These are phyloP conservation scores for Chloroclystis v-ata DNA, from an alignment of 2,888 invertebrate genomes.

Conservation along the genomic window DNA sequence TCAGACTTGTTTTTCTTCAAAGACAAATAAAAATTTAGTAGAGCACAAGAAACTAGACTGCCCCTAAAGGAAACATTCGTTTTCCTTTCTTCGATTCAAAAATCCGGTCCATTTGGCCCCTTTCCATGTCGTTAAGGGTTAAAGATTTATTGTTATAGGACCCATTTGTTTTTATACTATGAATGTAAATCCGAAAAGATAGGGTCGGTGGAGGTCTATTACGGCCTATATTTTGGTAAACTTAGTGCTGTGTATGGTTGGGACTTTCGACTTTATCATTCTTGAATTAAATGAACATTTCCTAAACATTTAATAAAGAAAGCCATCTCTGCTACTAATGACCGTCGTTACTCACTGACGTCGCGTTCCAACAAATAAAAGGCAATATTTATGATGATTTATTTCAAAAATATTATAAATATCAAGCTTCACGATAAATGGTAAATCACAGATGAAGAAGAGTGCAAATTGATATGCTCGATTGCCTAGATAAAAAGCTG, in stretches of 20 bases:
- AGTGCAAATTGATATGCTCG: conserved; percentile 30
- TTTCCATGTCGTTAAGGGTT: conserved; percentile 37
- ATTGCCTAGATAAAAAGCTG: conserved; percentile 1
- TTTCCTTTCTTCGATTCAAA: conserved; percentile 34
- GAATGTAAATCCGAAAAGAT: conserved; percentile 30
- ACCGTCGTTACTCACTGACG: conserved; percentile 36
- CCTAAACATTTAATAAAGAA: conserved; percentile 34
- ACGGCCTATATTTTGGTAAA: conserved; percentile 7
- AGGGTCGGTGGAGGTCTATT: conserved; percentile 7
- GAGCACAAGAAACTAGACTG: conserved; percentile 21
- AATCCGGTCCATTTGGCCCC: conserved; percentile 35
- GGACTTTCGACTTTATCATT: background rate
- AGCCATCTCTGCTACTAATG: conserved; percentile 36
- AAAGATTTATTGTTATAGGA: conserved; percentile 40
- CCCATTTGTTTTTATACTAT: conserved; percentile 35
- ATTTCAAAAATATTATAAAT: conserved; percentile 39
- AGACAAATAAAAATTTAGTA: conserved; percentile 9
- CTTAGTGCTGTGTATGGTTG: background rate
- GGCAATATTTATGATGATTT: conserved; percentile 54
- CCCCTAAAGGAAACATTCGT: conserved; percentile 30
- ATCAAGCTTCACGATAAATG: conserved; percentile 21
- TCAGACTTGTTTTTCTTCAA: conserved; percentile 1
- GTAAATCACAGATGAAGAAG: conserved; percentile 29
- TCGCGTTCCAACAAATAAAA: conserved; percentile 51
- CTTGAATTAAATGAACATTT: conserved; percentile 1